Evolutionary conservation across 2,113 vertebrate species (phyloP).

Genomic region (Electrona antarctica): DNA sequence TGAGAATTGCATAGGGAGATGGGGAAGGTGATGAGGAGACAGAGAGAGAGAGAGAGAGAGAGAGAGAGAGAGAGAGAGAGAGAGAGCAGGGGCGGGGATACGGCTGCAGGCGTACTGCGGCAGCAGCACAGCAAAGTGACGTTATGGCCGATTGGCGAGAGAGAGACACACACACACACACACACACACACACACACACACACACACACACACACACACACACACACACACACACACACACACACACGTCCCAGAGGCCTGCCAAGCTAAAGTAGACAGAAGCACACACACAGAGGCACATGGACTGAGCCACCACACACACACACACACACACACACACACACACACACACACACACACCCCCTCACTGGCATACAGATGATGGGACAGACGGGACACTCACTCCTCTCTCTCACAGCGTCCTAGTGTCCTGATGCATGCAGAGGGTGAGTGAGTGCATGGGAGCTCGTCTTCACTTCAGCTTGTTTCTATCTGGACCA

Average conservation of each 20-base stretch:
- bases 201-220: constrained; percentile 16
- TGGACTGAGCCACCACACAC: constrained; percentile 25
- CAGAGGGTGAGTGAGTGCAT: constrained; percentile 54
- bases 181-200: constrained; percentile 16
- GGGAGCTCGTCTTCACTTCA: too few species aligned
- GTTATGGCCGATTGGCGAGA: constrained; percentile 64
- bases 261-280: constrained; percentile 53
- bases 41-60: constrained; percentile 22
- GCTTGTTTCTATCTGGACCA: too few species aligned
- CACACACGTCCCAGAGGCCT: constrained; percentile 39
- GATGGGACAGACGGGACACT: constrained; percentile 9
- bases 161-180: constrained; percentile 13
- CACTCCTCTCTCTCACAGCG: constrained; percentile 12
- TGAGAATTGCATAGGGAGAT: constrained; percentile 7
- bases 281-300: constrained; percentile 14
- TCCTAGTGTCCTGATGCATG: constrained; percentile 21
- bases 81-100: constrained; percentile 50
- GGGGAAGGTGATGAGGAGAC: constrained; percentile 41
- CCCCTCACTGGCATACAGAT: constrained; percentile 35
- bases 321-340: constrained; percentile 28
- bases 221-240: constrained; percentile 59
- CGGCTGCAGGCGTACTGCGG: constrained; percentile 75
- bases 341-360: constrained; percentile 22
- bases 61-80: constrained; percentile 2
- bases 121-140: constrained; percentile 72